Evolutionary conservation across 1,140 invertebrate genomes (phyloP).

Genomic region (Pseudomyrmex concolor): DNA sequence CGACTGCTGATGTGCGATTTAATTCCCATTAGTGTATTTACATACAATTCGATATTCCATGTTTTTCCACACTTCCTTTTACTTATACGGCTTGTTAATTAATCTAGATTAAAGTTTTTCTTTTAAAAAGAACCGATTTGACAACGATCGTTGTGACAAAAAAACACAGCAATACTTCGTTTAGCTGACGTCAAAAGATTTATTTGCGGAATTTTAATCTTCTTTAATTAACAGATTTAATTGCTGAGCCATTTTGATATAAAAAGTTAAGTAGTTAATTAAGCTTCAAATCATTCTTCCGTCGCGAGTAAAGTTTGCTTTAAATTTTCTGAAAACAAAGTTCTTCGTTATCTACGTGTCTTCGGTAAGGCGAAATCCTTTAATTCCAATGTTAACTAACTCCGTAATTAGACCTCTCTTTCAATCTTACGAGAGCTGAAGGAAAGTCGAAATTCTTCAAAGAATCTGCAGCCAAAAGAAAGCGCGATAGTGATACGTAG

Average conservation of each 20-base stretch:
- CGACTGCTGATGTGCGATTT: too few relatives aligned
- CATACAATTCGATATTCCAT: neutral
- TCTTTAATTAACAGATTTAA: conserved; percentile 5
- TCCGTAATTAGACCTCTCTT: conserved; percentile 45
- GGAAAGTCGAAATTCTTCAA: conserved; percentile 55
- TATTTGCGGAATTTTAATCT: neutral
- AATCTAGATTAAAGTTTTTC: neutral
- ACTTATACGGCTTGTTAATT: neutral
- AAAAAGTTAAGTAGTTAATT: conserved; percentile 47
- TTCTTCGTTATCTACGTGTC: conserved; percentile 1
- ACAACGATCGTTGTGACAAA: neutral
- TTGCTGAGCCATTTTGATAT: conserved; percentile 7
- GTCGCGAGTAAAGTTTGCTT: neutral
- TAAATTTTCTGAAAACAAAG: conserved; percentile 41
- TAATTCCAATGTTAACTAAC: conserved; percentile 54
- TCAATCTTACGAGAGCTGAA: conserved; percentile 8
- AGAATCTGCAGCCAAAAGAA: conserved; percentile 44
- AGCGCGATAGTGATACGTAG: conserved; percentile 45
- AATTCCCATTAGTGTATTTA: too few relatives aligned
- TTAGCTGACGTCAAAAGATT: neutral
- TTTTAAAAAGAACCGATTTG: neutral
- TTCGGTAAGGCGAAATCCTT: conserved; percentile 35
- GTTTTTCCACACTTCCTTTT: neutral
- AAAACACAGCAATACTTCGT: neutral
- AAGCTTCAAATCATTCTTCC: conserved; percentile 29